These are phyloP conservation scores for Oncorhynchus keta DNA, from an alignment of 2,113 vertebrate species.

Conservation along the genomic window DNA sequence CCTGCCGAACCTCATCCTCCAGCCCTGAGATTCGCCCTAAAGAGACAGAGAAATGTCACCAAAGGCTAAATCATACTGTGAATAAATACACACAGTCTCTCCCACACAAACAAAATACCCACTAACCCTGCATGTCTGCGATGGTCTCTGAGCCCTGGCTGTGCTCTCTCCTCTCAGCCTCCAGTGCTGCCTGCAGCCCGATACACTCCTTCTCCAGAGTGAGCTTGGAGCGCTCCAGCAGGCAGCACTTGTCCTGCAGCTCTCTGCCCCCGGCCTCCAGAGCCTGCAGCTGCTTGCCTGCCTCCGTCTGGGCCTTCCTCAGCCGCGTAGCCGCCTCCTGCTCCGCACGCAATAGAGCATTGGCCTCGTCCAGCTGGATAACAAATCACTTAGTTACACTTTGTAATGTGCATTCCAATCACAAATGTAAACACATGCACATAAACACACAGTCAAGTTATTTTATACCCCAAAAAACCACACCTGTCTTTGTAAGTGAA, in stretches of 20 bases:
- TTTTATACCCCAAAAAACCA: background rate
- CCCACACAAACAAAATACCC: background rate
- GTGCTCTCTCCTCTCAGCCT: slow-evolving; percentile 85
- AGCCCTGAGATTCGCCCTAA: slow-evolving; percentile 80
- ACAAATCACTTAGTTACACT: no score
- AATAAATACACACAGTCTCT: background rate
- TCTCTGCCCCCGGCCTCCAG: slow-evolving; percentile 87
- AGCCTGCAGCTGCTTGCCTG: slow-evolving; percentile 87
- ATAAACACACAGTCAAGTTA: background rate
- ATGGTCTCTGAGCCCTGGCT: slow-evolving; percentile 85
- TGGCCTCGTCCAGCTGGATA: slow-evolving; percentile 86
- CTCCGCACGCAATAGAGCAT: slow-evolving; percentile 80
- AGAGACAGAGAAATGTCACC: background rate
- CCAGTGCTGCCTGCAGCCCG: slow-evolving; percentile 85
- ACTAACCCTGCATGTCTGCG: slow-evolving; percentile 89
- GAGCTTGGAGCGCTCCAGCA: slow-evolving; percentile 84
- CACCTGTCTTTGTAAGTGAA: slow-evolving; percentile 92
- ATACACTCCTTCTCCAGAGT: slow-evolving; percentile 89
- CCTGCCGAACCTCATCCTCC: slow-evolving; percentile 85
- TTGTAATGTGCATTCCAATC: no score
- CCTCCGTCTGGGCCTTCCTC: slow-evolving; percentile 88
- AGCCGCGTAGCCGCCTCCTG: slow-evolving; percentile 82
- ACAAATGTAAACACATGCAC: background rate
- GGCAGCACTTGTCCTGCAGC: slow-evolving; percentile 83
- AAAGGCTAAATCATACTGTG: background rate